Conservation (phyloP, 2,797 vertebrate species). For the Esox lucius region DNA sequence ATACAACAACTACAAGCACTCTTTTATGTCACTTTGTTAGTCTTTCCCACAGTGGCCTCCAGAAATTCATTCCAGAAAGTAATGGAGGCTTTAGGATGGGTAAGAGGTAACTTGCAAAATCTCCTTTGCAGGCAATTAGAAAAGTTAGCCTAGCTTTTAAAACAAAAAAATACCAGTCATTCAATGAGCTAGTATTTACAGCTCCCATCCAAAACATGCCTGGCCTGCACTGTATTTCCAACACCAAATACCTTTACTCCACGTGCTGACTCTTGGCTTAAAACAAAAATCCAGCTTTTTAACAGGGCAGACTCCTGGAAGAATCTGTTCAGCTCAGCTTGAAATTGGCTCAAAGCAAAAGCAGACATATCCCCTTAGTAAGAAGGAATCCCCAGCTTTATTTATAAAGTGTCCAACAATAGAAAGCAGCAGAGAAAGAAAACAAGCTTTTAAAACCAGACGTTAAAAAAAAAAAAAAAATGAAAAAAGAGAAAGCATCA, state of each 20-base stretch:
- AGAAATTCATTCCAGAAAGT: background rate
- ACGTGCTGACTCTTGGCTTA: slow-evolving; percentile 19
- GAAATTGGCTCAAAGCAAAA: slow-evolving; percentile 37
- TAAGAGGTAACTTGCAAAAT: slow-evolving; percentile 46
- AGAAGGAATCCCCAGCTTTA: slow-evolving; percentile 35
- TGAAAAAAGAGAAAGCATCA: slow-evolving; percentile 14
- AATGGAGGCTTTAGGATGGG: slow-evolving; percentile 40
- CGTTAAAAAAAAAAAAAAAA: slow-evolving; percentile 19
- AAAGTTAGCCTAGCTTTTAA: slow-evolving; percentile 48
- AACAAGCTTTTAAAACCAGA: slow-evolving; percentile 35
- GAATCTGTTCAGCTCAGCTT: slow-evolving; percentile 27
- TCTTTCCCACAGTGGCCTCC: background rate
- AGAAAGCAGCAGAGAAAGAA: slow-evolving; percentile 20
- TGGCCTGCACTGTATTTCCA: slow-evolving; percentile 7
- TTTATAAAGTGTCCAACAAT: slow-evolving; percentile 56
- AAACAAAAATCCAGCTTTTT: slow-evolving; percentile 24
- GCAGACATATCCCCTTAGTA: slow-evolving; percentile 21
- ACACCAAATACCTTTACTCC: slow-evolving; percentile 20
- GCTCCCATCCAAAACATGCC: slow-evolving; percentile 43
- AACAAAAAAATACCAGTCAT: slow-evolving; percentile 50
- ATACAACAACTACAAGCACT: slow-evolving; percentile 62
- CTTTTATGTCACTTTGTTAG: slow-evolving; percentile 35
- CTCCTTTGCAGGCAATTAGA: slow-evolving; percentile 49
- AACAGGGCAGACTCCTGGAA: slow-evolving; percentile 38
- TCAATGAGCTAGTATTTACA: slow-evolving; percentile 54